phyloP scores from a whole-genome alignment of 2,113 vertebrate species.

The Halichoeres trimaculatus region DNA sequence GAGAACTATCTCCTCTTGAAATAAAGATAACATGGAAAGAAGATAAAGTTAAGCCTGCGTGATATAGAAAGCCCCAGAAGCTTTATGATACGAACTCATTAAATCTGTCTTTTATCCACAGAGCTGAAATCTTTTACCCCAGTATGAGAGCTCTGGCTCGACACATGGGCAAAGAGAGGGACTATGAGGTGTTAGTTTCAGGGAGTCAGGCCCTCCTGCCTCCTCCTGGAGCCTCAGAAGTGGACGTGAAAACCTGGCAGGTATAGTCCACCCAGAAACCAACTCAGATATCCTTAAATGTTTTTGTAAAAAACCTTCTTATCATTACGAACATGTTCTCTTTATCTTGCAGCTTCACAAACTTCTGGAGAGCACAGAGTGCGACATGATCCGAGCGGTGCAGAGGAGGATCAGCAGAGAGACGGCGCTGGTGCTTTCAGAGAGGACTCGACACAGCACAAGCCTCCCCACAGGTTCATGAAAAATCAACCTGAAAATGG shows the following conservation, averaged over 20 bases:
- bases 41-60: too few relatives aligned
- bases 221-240: slow-evolving; percentile 80
- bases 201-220: slow-evolving; percentile 69
- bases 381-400: slow-evolving; percentile 81
- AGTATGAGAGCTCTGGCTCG: slow-evolving; percentile 79
- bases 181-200: slow-evolving; percentile 73
- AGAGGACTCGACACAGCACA: slow-evolving; percentile 73
- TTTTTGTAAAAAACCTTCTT: background rate
- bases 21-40: too few relatives aligned
- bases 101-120: slow-evolving; percentile 43
- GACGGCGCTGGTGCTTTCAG: slow-evolving; percentile 78
- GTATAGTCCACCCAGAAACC: slow-evolving; percentile 48
- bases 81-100: too few relatives aligned
- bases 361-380: slow-evolving; percentile 84
- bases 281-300: background rate
- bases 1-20: too few relatives aligned
- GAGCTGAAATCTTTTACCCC: slow-evolving; percentile 76
- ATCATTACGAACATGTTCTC: background rate
- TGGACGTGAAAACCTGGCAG: slow-evolving; percentile 81
- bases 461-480: slow-evolving; percentile 78
- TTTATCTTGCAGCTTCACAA: slow-evolving; percentile 79
- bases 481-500: background rate
- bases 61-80: too few relatives aligned
- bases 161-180: slow-evolving; percentile 71
- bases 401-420: slow-evolving; percentile 80